Conservation (phyloP, 1,140 invertebrate species). For the Leptinotarsa texana region DNA sequence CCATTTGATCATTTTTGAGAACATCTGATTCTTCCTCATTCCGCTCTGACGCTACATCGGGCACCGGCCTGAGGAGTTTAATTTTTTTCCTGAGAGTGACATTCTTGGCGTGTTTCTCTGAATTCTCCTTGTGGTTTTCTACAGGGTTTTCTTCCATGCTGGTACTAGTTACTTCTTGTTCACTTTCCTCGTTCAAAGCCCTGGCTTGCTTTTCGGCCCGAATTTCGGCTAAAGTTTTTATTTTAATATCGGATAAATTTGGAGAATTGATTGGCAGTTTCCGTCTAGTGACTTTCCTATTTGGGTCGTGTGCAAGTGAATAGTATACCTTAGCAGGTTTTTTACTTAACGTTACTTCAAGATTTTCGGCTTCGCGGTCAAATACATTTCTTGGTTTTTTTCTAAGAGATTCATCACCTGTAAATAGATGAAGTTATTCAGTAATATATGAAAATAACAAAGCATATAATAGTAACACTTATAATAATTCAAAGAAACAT, state of each 20-base stretch:
- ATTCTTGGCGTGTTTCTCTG: neutral
- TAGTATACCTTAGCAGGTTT: neutral
- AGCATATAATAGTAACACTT: too few species aligned
- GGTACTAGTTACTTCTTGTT: conserved; percentile 46
- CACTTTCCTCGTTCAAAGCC: conserved; percentile 19
- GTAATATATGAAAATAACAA: too few species aligned
- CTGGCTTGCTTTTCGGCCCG: conserved; percentile 40
- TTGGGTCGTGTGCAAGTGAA: neutral
- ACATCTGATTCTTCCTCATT: neutral
- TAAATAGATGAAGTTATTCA: neutral
- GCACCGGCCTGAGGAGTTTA: conserved; percentile 19
- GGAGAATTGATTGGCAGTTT: neutral
- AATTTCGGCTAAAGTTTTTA: conserved; percentile 54
- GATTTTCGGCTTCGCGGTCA: conserved; percentile 27
- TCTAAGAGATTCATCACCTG: conserved; percentile 15
- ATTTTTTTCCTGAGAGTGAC: conserved; percentile 15
- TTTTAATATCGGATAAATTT: conserved; percentile 46
- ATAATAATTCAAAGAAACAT: too few species aligned
- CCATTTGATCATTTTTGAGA: neutral
- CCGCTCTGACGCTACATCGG: neutral
- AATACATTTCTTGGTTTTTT: conserved; percentile 28
- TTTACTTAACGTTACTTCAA: conserved; percentile 20
- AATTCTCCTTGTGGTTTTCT: neutral
- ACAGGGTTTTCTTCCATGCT: conserved; percentile 37
- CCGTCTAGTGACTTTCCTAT: conserved; percentile 23